A percentile compares a stretch with the other conserved stretches of the same genome.
These are phyloP conservation scores for Lepidostoma basale DNA, from an alignment of 1,140 invertebrate species.

Conservation along the genomic window DNA sequence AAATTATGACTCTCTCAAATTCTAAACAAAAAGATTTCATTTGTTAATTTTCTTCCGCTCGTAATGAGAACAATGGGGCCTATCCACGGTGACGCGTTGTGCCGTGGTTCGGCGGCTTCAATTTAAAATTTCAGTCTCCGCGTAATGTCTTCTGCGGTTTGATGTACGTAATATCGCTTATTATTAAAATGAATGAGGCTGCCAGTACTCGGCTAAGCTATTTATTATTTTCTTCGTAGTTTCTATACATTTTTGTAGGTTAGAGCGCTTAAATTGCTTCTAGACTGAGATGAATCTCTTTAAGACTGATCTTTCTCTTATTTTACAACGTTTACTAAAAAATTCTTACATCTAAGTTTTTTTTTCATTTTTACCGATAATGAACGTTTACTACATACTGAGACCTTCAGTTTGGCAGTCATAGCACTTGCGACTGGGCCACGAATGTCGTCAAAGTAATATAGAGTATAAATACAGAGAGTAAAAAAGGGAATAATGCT, in stretches of 20 bases:
- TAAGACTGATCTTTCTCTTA: too few relatives aligned
- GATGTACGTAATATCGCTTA: conserved; percentile 19
- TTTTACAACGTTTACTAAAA: too few relatives aligned
- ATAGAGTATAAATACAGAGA: too few relatives aligned
- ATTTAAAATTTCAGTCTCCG: conserved; percentile 17
- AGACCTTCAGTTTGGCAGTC: too few relatives aligned
- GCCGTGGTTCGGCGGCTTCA: not conserved
- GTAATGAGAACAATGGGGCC: conserved; percentile 40
- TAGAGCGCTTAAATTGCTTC: too few relatives aligned
- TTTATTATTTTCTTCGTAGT: not conserved
- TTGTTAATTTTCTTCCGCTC: conserved; percentile 41
- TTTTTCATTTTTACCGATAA: too few relatives aligned
- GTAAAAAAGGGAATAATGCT: too few relatives aligned
- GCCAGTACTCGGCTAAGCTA: not conserved
- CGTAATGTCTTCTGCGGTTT: conserved; percentile 20
- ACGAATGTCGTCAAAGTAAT: too few relatives aligned
- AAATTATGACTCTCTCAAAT: conserved; percentile 32
- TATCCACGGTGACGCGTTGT: conserved; percentile 7
- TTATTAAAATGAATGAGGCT: conserved; percentile 17
- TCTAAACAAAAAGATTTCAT: conserved; percentile 45
- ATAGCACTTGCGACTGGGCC: too few relatives aligned
- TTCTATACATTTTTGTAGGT: not conserved
- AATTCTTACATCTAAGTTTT: too few relatives aligned
- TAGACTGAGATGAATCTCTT: too few relatives aligned
- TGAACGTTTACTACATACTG: too few relatives aligned